Conservation (phyloP, 2,113 vertebrate genomes). For the Dermatemys mawii region DNA sequence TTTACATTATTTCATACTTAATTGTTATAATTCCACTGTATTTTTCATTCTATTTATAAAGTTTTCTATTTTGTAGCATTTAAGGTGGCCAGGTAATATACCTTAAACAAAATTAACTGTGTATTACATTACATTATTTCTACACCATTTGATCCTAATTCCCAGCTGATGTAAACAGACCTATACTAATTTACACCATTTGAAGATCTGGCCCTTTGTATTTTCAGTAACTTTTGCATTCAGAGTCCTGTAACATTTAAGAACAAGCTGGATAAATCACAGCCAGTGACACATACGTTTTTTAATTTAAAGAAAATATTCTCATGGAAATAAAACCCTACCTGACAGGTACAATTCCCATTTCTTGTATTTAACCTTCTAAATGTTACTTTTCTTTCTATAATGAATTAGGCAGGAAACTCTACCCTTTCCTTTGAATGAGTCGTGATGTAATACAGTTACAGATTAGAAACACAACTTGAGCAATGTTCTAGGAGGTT, state of each 20-base stretch:
- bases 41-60: background rate
- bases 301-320: slow-evolving; percentile 58
- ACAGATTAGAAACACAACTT: slow-evolving; percentile 70
- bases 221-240: background rate
- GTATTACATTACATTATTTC: background rate
- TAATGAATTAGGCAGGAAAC: slow-evolving; percentile 79
- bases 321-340: slow-evolving; percentile 69
- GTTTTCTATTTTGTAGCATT: background rate
- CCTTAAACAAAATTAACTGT: background rate
- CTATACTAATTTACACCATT: background rate
- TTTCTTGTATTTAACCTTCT: slow-evolving; percentile 65
- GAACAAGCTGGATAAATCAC: slow-evolving; percentile 32
- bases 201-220: background rate
- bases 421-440: slow-evolving; percentile 82
- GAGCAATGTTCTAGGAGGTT: slow-evolving; percentile 54
- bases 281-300: background rate
- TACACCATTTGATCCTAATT: background rate
- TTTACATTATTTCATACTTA: background rate
- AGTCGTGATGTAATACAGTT: slow-evolving; percentile 77
- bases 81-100: background rate
- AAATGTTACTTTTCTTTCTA: slow-evolving; percentile 77
- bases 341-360: slow-evolving; percentile 64
- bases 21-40: background rate
- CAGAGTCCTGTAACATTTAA: slow-evolving; percentile 26
- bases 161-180: background rate